A percentile compares a stretch with the other conserved stretches of the same genome.
Evolutionary conservation across 2,797 vertebrate species (phyloP).

Genomic region (Liparis tanakae): DNA sequence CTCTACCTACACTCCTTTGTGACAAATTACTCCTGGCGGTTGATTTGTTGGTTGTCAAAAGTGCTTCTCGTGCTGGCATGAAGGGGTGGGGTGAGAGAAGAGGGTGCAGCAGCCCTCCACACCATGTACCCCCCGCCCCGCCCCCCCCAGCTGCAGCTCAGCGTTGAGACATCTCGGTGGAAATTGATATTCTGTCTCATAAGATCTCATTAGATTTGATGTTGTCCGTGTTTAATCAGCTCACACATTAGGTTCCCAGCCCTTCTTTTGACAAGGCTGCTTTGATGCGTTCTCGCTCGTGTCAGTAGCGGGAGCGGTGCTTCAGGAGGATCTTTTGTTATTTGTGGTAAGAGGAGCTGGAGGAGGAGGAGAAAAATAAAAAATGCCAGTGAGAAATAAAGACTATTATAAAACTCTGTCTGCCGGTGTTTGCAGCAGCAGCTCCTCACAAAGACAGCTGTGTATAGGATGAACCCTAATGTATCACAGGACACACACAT

Average conservation of each 20-base stretch:
- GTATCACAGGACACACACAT: slow-evolving; percentile 34
- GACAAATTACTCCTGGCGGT: slow-evolving; percentile 84
- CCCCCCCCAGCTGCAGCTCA: slow-evolving; percentile 21
- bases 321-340: slow-evolving; percentile 50
- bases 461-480: slow-evolving; percentile 84
- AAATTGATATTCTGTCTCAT: slow-evolving; percentile 74
- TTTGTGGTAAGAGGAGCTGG: slow-evolving; percentile 46
- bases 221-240: slow-evolving; percentile 72
- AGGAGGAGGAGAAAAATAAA: slow-evolving; percentile 43
- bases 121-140: slow-evolving; percentile 1
- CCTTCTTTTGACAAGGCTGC: slow-evolving; percentile 45
- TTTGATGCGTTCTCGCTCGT: slow-evolving; percentile 43
- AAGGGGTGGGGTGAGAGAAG: slow-evolving; percentile 68
- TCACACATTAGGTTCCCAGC: slow-evolving; percentile 51
- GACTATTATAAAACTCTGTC: slow-evolving; percentile 59
- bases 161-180: slow-evolving; percentile 57
- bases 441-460: slow-evolving; percentile 49
- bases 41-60: slow-evolving; percentile 86
- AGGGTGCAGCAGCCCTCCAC: slow-evolving; percentile 34
- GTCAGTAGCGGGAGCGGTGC: slow-evolving; percentile 22
- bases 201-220: slow-evolving; percentile 74
- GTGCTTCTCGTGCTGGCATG: slow-evolving; percentile 68
- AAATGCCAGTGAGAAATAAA: slow-evolving; percentile 40
- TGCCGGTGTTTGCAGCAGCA: slow-evolving; percentile 43
- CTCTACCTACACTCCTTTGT: slow-evolving; percentile 65